Conservation (phyloP, 2,888 invertebrate species). For the Pyrochroa serraticornis region DNA sequence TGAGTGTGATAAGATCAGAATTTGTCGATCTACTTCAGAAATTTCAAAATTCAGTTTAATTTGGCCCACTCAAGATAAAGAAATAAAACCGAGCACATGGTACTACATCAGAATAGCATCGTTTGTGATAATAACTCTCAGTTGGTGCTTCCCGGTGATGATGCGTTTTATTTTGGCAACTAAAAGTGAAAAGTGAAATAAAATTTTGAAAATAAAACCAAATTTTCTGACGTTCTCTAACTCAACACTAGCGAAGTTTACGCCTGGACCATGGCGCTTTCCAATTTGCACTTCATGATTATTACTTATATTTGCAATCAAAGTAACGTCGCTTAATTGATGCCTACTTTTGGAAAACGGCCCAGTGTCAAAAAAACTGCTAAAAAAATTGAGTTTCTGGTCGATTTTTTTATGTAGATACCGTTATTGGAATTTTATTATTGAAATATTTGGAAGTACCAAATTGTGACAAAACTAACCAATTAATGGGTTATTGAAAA, state of each 20-base stretch:
- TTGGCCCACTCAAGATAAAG: conserved; percentile 12
- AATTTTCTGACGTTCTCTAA: conserved; percentile 6
- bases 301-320: conserved; percentile 8
- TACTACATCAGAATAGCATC: conserved; percentile 10
- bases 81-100: conserved; percentile 15
- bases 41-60: conserved; percentile 15
- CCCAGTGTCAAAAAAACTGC: conserved; percentile 5
- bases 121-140: background rate
- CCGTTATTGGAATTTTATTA: background rate
- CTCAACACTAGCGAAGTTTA: conserved; percentile 3
- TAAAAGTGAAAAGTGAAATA: conserved; percentile 1
- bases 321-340: conserved; percentile 5
- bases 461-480: conserved; percentile 1
- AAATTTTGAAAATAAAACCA: background rate
- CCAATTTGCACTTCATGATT: conserved; percentile 3
- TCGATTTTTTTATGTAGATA: conserved; percentile 1
- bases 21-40: conserved; percentile 13
- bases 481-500: background rate
- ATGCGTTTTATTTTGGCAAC: conserved; percentile 5
- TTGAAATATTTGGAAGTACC: background rate
- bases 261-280: conserved; percentile 1
- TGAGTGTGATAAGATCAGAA: background rate
- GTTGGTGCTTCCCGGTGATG: conserved; percentile 3
- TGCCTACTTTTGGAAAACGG: conserved; percentile 11
- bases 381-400: background rate